These are phyloP conservation scores for Clitarchus hookeri DNA, from an alignment of 2,888 invertebrate species.

Conservation along the genomic window DNA sequence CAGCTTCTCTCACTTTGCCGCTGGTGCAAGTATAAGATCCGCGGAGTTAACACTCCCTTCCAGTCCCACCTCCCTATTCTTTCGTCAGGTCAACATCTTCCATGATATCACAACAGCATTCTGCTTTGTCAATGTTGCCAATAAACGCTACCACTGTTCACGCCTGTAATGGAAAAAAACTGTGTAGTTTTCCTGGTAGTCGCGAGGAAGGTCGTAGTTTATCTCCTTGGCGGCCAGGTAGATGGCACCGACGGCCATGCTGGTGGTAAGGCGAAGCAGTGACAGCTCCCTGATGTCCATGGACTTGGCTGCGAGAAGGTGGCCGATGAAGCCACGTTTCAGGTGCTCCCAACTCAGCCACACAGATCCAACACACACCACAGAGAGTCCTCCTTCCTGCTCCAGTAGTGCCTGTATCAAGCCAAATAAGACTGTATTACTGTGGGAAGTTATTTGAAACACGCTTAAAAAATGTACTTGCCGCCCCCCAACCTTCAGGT, in stretches of 20 bases:
- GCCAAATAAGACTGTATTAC: neutral
- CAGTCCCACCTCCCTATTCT: too few species aligned
- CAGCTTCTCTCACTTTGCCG: too few species aligned
- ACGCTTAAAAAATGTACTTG: neutral
- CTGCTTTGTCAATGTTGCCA: too few species aligned
- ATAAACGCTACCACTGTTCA: conserved; percentile 7
- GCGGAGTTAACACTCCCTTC: too few species aligned
- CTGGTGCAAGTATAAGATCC: too few species aligned
- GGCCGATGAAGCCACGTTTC: conserved; percentile 68
- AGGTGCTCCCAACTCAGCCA: conserved; percentile 91
- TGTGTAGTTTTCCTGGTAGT: conserved; percentile 58
- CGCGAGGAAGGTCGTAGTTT: conserved; percentile 66
- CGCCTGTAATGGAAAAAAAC: conserved; percentile 65
- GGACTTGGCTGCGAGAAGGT: conserved; percentile 52
- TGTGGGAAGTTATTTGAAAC: neutral
- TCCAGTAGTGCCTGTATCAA: conserved; percentile 57
- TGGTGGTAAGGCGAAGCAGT: conserved; percentile 71
- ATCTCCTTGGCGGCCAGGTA: conserved; percentile 79
- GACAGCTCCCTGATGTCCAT: conserved; percentile 60
- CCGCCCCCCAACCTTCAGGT: neutral
- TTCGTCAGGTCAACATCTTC: too few species aligned
- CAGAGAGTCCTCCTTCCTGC: conserved; percentile 65
- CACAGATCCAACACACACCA: conserved; percentile 93
- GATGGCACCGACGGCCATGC: conserved; percentile 84
- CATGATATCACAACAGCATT: too few species aligned